These are phyloP conservation scores for Hermetia illucens DNA, from an alignment of 1,140 invertebrate genomes.

Conservation along the genomic window DNA sequence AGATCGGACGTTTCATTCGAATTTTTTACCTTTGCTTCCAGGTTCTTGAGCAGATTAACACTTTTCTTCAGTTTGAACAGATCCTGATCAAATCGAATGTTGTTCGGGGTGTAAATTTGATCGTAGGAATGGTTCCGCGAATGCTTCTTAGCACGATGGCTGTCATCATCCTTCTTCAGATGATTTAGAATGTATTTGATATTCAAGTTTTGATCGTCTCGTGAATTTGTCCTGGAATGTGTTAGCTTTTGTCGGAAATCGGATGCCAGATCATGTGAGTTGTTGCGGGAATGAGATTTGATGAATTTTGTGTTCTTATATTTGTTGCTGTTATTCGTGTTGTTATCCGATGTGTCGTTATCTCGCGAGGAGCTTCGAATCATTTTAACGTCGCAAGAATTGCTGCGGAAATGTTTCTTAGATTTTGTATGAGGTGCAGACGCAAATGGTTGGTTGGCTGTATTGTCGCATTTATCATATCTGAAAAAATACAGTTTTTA, in stretches of 20 bases:
- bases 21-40: slow-evolving; percentile 20
- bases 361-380: slow-evolving; percentile 27
- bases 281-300: slow-evolving; percentile 29
- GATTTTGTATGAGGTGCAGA: slow-evolving; percentile 23
- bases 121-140: slow-evolving; percentile 29
- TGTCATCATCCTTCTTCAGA: slow-evolving; percentile 24
- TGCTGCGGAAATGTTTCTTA: slow-evolving; percentile 28
- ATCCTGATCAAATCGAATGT: slow-evolving; percentile 28
- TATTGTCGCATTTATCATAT: slow-evolving; percentile 26
- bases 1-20: slow-evolving; percentile 21
- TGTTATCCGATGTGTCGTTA: slow-evolving; percentile 16
- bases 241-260: slow-evolving; percentile 19
- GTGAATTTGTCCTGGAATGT: slow-evolving; percentile 20
- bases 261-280: slow-evolving; percentile 27
- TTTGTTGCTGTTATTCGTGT: slow-evolving; percentile 12
- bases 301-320: slow-evolving; percentile 26
- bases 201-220: slow-evolving; percentile 16
- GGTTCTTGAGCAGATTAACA: slow-evolving; percentile 25
- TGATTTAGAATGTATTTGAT: slow-evolving; percentile 29
- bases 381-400: slow-evolving; percentile 29
- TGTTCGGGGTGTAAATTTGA: slow-evolving; percentile 30
- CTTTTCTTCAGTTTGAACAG: slow-evolving; percentile 23
- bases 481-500: slow-evolving; percentile 7
- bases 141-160: slow-evolving; percentile 20
- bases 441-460: neutral